Percentiles rank a stretch among this genome's conserved stretches.
Evolutionary conservation across 1,140 invertebrate genomes (phyloP).

Genomic region (Ooceraea biroi): DNA sequence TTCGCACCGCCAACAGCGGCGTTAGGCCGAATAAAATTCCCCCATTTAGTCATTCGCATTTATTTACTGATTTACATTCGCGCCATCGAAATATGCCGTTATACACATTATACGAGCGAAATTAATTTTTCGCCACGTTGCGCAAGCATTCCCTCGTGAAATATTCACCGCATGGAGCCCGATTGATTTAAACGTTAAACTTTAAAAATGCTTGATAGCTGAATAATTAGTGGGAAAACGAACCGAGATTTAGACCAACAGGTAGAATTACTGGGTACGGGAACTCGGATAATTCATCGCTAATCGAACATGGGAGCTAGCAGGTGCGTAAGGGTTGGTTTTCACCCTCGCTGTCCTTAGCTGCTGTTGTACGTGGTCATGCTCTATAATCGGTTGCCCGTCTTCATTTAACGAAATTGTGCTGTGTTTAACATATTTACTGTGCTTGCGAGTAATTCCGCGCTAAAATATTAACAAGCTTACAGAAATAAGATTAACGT

Average conservation of each 20-base stretch:
- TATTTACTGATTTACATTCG: not conserved
- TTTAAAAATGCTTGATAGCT: conserved; percentile 48
- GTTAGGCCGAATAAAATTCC: not conserved
- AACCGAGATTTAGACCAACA: conserved; percentile 73
- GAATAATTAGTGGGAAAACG: conserved; percentile 54
- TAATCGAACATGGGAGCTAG: conserved; percentile 79
- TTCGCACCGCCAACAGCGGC: not conserved
- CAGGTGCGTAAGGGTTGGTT: conserved; percentile 78
- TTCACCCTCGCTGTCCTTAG: conserved; percentile 73
- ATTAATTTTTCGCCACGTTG: conserved; percentile 29
- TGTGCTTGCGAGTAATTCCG: conserved; percentile 1
- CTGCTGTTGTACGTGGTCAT: conserved; percentile 68
- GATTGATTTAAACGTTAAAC: conserved; percentile 47
- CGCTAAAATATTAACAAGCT: conserved; percentile 1
- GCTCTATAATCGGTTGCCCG: conserved; percentile 73
- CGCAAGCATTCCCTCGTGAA: not conserved
- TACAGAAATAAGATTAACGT: not conserved
- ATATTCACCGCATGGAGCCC: not conserved
- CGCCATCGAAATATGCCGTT: not conserved
- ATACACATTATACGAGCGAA: not conserved
- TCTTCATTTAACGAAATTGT: conserved; percentile 65
- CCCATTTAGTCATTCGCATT: conserved; percentile 16
- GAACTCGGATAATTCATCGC: conserved; percentile 79
- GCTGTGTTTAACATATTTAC: conserved; percentile 43
- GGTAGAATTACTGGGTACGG: conserved; percentile 74